phyloP scores from a whole-genome alignment of 2,797 vertebrate species.

The Notolepis coatsorum region DNA sequence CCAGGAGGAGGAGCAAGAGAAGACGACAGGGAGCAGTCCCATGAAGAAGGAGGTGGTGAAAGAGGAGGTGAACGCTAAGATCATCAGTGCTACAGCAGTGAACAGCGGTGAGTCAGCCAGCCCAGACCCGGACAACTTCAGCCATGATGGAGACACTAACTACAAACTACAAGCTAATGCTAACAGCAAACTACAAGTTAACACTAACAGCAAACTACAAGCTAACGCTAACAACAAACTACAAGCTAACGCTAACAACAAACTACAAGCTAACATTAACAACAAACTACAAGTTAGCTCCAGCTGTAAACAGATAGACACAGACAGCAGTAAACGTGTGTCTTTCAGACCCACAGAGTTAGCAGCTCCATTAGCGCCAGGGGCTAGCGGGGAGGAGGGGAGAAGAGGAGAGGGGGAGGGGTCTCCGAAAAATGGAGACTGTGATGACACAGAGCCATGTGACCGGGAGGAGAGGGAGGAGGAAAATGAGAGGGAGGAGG shows the following conservation, averaged over 20 bases:
- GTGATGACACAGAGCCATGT: slow-evolving; percentile 44
- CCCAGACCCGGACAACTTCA: slow-evolving; percentile 53
- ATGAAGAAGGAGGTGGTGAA: slow-evolving; percentile 72
- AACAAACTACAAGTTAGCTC: too few species aligned
- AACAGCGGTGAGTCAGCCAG: slow-evolving; percentile 83
- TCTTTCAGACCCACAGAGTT: slow-evolving; percentile 23
- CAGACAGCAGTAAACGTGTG: too few species aligned
- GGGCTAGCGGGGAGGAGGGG: slow-evolving; percentile 52
- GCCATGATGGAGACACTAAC: slow-evolving; percentile 58
- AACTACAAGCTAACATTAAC: too few species aligned
- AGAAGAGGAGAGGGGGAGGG: slow-evolving; percentile 31
- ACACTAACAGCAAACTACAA: not conserved
- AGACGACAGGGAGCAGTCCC: slow-evolving; percentile 61
- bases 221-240: not conserved
- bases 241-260: too few species aligned
- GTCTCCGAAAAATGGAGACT: slow-evolving; percentile 54
- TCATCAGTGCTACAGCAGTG: slow-evolving; percentile 75
- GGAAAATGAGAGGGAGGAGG: slow-evolving; percentile 48
- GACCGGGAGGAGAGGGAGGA: slow-evolving; percentile 50
- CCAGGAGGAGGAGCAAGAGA: slow-evolving; percentile 68
- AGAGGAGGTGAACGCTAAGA: slow-evolving; percentile 79
- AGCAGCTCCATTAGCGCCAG: slow-evolving; percentile 50
- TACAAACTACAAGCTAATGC: slow-evolving; percentile 17
- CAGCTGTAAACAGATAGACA: too few species aligned
- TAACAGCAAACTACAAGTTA: slow-evolving; percentile 28